These are phyloP conservation scores for Microdon myrmicae DNA, from an alignment of 2,888 invertebrate genomes.

Conservation along the genomic window DNA sequence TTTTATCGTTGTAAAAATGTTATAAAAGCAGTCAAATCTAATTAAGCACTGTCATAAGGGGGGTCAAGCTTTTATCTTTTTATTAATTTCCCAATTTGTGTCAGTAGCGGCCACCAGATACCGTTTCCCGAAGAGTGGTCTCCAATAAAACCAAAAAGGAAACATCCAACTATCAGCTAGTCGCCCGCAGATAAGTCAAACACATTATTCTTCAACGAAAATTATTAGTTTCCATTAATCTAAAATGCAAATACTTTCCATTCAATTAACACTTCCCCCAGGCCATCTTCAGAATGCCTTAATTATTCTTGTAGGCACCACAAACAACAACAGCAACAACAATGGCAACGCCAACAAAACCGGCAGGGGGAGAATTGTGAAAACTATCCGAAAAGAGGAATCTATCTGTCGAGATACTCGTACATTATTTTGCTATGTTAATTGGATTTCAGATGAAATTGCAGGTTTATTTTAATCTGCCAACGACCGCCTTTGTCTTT, in stretches of 20 bases:
- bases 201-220: slow-evolving; percentile 20
- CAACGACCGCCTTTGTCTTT: too few relatives aligned
- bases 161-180: neutral
- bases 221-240: slow-evolving; percentile 42
- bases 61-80: too few relatives aligned
- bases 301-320: slow-evolving; percentile 1
- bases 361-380: neutral
- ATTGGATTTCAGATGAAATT: too few relatives aligned
- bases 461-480: too few relatives aligned
- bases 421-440: slow-evolving; percentile 30
- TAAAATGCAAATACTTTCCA: slow-evolving; percentile 40
- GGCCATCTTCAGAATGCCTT: slow-evolving; percentile 16
- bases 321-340: too few relatives aligned
- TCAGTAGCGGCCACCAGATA: too few relatives aligned
- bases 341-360: neutral
- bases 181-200: slow-evolving; percentile 1
- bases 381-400: neutral
- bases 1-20: too few relatives aligned
- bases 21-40: too few relatives aligned
- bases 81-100: too few relatives aligned
- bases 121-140: too few relatives aligned
- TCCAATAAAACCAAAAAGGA: neutral
- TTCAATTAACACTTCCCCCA: slow-evolving; percentile 38
- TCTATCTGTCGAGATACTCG: neutral
- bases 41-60: too few relatives aligned